Percentiles rank a stretch among this genome's conserved stretches.
These are phyloP conservation scores for Lithophane semibrunnea DNA, from an alignment of 2,888 invertebrate genomes.

Conservation along the genomic window DNA sequence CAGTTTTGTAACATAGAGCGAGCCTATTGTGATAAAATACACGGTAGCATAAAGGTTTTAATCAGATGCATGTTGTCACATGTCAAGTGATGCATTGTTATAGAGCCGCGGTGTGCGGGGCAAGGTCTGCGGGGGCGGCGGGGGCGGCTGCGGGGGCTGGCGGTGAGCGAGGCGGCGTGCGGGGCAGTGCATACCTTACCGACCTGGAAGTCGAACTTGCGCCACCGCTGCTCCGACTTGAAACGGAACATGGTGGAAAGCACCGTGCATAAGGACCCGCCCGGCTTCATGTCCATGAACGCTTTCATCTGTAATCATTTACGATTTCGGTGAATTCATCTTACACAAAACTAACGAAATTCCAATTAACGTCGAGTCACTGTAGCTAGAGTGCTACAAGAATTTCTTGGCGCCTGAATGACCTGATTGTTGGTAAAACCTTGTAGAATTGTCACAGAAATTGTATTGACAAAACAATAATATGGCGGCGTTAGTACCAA, in stretches of 20 bases:
- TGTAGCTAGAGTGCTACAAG: background rate
- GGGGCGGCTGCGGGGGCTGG: constrained; percentile 64
- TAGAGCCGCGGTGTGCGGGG: constrained; percentile 75
- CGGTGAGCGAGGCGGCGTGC: constrained; percentile 84
- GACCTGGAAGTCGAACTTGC: constrained; percentile 97
- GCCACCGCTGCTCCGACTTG: constrained; percentile 98
- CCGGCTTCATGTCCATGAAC: constrained; percentile 98
- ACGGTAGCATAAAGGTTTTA: background rate
- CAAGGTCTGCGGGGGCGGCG: constrained; percentile 72
- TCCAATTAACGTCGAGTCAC: background rate
- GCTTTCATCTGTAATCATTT: constrained; percentile 94
- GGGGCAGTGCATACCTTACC: constrained; percentile 92
- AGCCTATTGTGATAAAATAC: background rate
- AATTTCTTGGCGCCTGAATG: too few relatives aligned
- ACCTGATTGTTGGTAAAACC: background rate
- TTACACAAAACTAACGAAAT: background rate
- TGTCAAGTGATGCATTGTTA: constrained; percentile 78
- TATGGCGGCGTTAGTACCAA: background rate
- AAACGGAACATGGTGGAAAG: constrained; percentile 98
- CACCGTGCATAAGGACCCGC: constrained; percentile 97
- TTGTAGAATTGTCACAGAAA: background rate
- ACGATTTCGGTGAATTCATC: background rate
- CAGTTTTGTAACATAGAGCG: background rate
- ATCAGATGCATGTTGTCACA: constrained; percentile 65
- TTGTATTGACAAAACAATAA: background rate